phyloP scores from a whole-genome alignment of 2,888 invertebrate species.

The Calliopum simillimum region DNA sequence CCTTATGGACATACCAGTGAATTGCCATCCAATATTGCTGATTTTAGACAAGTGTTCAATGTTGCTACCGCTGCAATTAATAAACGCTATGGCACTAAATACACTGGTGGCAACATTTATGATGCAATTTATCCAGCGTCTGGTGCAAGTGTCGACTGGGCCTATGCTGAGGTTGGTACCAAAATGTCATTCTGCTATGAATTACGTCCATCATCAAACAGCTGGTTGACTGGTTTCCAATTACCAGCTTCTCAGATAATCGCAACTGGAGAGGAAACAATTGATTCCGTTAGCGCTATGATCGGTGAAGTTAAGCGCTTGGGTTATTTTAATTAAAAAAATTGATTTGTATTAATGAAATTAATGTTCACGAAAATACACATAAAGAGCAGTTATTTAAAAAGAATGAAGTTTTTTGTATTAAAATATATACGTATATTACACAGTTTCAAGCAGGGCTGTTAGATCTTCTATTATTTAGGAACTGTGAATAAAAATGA shows the following conservation, averaged over 20 bases:
- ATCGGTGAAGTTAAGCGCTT: conserved; percentile 56
- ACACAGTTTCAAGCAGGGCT: too few relatives aligned
- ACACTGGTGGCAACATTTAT: conserved; percentile 67
- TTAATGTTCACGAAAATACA: too few relatives aligned
- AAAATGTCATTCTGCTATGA: conserved; percentile 75
- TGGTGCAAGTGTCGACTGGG: conserved; percentile 76
- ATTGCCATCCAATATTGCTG: conserved; percentile 69
- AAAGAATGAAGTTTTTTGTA: too few relatives aligned
- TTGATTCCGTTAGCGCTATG: conserved; percentile 69
- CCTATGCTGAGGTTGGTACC: conserved; percentile 70
- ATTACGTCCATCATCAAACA: conserved; percentile 64
- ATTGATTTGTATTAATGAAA: too few relatives aligned
- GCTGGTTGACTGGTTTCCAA: conserved; percentile 70
- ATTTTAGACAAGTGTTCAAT: conserved; percentile 65
- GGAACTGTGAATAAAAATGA: too few relatives aligned
- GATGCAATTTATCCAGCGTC: conserved; percentile 70
- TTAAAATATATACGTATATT: too few relatives aligned
- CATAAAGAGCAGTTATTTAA: too few relatives aligned
- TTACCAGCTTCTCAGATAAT: conserved; percentile 75
- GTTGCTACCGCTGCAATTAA: conserved; percentile 57
- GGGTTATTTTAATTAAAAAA: conserved; percentile 51
- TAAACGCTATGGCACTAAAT: conserved; percentile 65
- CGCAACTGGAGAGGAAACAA: conserved; percentile 75
- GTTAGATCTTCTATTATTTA: too few relatives aligned
- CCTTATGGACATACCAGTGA: conserved; percentile 73